phyloP scores from a whole-genome alignment of 35 echinoderm and acorn worm genomes.

The Nesometra sesokonis region DNA sequence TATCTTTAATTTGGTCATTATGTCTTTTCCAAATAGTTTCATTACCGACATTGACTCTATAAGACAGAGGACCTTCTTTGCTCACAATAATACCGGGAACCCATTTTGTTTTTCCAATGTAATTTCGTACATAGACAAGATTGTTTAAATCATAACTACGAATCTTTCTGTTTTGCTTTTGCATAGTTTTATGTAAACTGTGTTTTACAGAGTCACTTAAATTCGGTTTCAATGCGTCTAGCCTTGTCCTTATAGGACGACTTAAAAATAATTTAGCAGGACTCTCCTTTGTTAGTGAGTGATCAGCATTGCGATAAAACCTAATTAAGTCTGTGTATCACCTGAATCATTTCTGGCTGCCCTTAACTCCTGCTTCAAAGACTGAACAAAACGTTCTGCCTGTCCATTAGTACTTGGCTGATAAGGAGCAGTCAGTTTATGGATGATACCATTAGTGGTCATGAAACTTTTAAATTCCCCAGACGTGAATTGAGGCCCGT shows the following conservation, averaged over 20 bases:
- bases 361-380: conserved; percentile 21
- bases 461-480: conserved; percentile 2
- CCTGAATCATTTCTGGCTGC: not conserved
- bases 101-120: too few relatives aligned
- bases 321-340: not conserved
- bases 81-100: conserved; percentile 6
- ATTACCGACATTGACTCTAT: conserved; percentile 5
- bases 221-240: conserved; percentile 8
- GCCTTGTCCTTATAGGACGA: conserved; percentile 1
- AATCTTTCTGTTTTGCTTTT: too few relatives aligned
- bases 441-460: conserved; percentile 16
- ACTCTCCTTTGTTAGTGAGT: not conserved
- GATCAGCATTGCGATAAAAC: not conserved
- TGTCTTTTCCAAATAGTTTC: conserved; percentile 25
- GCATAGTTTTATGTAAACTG: not conserved
- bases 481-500: not conserved
- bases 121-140: conserved; percentile 3
- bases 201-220: not conserved
- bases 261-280: conserved; percentile 6
- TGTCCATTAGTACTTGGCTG: conserved; percentile 37
- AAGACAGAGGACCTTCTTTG: conserved; percentile 18
- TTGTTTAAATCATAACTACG: conserved; percentile 7
- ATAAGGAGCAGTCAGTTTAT: not conserved
- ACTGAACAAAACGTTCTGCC: conserved; percentile 29
- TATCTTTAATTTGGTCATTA: conserved; percentile 4